Conservation (phyloP, 30 jellyfish, hydroid and myxozoan species). For the Hydractinia echinata region DNA sequence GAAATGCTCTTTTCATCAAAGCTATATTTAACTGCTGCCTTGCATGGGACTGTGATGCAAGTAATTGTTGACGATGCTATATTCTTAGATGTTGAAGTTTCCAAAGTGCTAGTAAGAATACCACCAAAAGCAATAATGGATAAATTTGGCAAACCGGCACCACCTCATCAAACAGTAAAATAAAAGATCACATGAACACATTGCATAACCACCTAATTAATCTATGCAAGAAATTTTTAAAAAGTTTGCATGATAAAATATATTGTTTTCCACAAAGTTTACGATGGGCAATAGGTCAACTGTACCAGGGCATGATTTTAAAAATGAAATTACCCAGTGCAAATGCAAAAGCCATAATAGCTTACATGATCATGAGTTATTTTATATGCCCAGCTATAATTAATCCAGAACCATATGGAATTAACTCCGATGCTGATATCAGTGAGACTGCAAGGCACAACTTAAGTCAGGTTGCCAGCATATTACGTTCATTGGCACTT, state of each 20-base stretch:
- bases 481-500: constrained; percentile 76
- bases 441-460: constrained; percentile 89
- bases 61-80: constrained; percentile 79
- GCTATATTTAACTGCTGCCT: constrained; percentile 90
- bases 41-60: constrained; percentile 93
- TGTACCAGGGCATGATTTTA: constrained; percentile 25
- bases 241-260: constrained; percentile 64
- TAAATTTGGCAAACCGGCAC: constrained; percentile 95
- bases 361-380: constrained; percentile 67
- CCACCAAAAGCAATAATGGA: constrained; percentile 67
- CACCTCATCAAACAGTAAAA: constrained; percentile 53
- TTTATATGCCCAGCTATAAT: constrained; percentile 91
- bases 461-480: constrained; percentile 79
- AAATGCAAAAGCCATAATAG: constrained; percentile 73
- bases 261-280: constrained; percentile 83
- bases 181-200: constrained; percentile 47
- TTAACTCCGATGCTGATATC: constrained; percentile 85
- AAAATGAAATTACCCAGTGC: constrained; percentile 48
- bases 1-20: constrained; percentile 73
- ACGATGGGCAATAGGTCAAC: constrained; percentile 68
- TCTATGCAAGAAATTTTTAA: constrained; percentile 62
- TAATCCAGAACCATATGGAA: constrained; percentile 96
- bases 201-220: constrained; percentile 42
- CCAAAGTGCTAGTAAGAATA: constrained; percentile 53
- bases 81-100: constrained; percentile 64